Evolutionary conservation across 2,113 vertebrate genomes (phyloP), one percentile per base, ranked within the genome.

Genomic region (Pampusana beccarii): DNA sequence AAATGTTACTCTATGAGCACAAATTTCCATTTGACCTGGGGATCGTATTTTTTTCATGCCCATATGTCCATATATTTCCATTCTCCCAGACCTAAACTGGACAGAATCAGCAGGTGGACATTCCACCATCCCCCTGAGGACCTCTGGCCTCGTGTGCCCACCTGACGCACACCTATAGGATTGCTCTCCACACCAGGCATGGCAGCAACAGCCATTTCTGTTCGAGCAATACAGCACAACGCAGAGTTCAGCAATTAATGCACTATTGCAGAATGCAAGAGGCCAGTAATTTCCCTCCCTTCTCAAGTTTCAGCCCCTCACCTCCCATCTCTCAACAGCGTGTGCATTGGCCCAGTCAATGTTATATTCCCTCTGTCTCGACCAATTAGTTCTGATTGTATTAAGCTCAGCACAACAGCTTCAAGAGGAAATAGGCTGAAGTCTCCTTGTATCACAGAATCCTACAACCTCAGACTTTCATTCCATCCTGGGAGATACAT

Each of bases 71-170:
- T 34, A 13, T 25, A 29, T 80, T 92, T 95, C 86, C 40, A 73
- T 65, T 83, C 17, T 92, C 38, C 36, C n/a, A 26, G 38, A 40
- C 70, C 79, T 69, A 80, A 77, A 56, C 40, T 24, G 56, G 53
- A 23, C 60, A 88, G 40, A 72, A 80, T 11, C 51, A 90, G 82
- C 57, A 90, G 38, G n/a, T 26, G 48, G 50, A 53, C 24, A 51
- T 34, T 80, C 33, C 34, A 12, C 19, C 42, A 16, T 23, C 42
- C 75, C 44, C 66, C 53, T 67, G 61, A 81, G 53, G 57, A 74
- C 42, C 20, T 73, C 50, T 70, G 33, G 46, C 11, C 11, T 73
- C 18, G 0, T 0, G 0, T 36, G 12, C 31, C 81, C 85, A n/a
- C 56, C 70, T 83, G 50, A 72, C 2, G 4, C 1, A 1, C 38